Evolutionary conservation across 2,113 vertebrate species (phyloP).

Genomic region (Dryoscopus gambensis): DNA sequence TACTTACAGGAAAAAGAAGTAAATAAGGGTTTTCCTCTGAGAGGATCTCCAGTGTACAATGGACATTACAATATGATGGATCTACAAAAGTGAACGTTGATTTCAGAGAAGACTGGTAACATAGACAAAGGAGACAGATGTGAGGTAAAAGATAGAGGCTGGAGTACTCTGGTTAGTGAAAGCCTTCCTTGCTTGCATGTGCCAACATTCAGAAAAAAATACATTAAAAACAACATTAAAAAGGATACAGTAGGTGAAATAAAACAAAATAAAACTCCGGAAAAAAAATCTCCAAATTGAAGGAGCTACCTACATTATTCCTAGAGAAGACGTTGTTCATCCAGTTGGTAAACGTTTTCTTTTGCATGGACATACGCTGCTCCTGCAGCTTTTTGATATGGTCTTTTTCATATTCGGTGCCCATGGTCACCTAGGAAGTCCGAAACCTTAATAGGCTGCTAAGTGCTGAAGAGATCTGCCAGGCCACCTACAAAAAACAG

Average conservation of each 20-base stretch:
- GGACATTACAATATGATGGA: background rate
- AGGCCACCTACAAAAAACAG: background rate
- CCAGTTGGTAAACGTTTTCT: conserved; percentile 95
- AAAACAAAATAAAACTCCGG: background rate
- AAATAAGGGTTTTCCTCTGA: background rate
- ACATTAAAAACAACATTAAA: rapidly evolving
- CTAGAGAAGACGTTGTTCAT: conserved; percentile 86
- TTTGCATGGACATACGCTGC: conserved; percentile 84
- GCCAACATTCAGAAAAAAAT: background rate
- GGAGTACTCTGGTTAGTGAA: background rate
- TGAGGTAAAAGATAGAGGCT: background rate
- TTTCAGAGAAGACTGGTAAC: background rate
- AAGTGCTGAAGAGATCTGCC: background rate
- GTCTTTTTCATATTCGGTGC: conserved; percentile 76
- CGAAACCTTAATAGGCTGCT: background rate
- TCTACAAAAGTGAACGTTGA: background rate
- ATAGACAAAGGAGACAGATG: background rate
- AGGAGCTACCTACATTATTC: conserved; percentile 67
- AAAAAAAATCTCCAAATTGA: background rate
- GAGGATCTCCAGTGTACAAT: background rate
- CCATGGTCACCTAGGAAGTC: conserved; percentile 63
- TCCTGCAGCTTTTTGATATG: conserved; percentile 85
- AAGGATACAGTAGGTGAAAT: background rate
- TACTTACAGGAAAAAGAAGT: background rate
- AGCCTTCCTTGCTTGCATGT: background rate